Base-by-base conservation (phyloP, 2,888 invertebrate genomes). In the Ashinkailepas kermadecensis region DNA sequence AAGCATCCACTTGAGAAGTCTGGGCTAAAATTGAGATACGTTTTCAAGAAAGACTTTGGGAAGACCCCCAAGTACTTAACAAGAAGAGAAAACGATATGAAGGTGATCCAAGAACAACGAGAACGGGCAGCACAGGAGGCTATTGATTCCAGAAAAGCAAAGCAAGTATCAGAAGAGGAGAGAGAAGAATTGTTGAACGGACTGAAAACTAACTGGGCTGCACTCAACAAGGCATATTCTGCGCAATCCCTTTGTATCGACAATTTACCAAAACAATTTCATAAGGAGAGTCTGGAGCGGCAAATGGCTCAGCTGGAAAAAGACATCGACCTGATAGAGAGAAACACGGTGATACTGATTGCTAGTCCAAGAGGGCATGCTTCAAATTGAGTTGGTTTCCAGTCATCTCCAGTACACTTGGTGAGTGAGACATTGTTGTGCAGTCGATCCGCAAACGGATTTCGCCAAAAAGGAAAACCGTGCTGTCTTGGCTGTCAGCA, bases 191-290 rank as follows among this genome's bases (percentile, higher is more conserved):
- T 78, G 56, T 13, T 78, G 57, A 78, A 58, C 11, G 57, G 78
- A 10, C 58, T 78, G 57, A 78, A 78, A 21, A 58, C n/a, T 10
- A 78, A 78, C 23, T 78, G 78, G 78, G 78, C 78, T 6, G 57
- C 56, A 7, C 78, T 78, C 9, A 78, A 78, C 78, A 78, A 78
- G n/a, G 78, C 78, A 23, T 78, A 78, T 15, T 56, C 78, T 4
- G 58, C 78, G 8, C 78, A 78, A 58, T 78, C 78, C 12, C 56
- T 78, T 3, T 78, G 78, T 23, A 78, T 78, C 23, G 78, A 78
- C 23, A 78, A 56, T 58, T 11, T 78, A 12, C n/a, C 57, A 12
- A 78, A 78, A 13, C 56, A 56, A 23, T 58, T 58, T 13, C 78
- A 58, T 3, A 78, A 78, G 21, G 78, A 78, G 23, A 56, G 78